These are phyloP conservation scores for Geotrupes spiniger DNA, from an alignment of 2,888 invertebrate species.

Conservation along the genomic window DNA sequence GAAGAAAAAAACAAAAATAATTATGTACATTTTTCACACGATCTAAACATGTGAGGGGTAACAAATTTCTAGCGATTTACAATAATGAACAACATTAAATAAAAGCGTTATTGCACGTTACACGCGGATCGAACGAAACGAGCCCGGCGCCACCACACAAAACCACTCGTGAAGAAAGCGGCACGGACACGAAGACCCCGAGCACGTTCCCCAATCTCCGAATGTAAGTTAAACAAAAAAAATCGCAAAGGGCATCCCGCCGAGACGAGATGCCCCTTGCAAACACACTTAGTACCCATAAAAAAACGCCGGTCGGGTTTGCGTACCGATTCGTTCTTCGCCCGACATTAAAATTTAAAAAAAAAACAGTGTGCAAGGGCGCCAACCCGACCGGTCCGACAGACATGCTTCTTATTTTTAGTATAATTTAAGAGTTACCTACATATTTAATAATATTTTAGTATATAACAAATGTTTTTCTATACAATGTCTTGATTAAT, in stretches of 20 bases:
- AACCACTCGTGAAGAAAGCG: too few species aligned
- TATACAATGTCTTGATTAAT: slow-evolving; percentile 20
- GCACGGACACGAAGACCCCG: too few species aligned
- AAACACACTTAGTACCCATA: slow-evolving; percentile 28
- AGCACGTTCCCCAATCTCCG: slow-evolving; percentile 14
- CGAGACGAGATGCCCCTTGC: slow-evolving; percentile 26
- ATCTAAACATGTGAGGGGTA: slow-evolving; percentile 14
- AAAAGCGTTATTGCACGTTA: slow-evolving; percentile 45
- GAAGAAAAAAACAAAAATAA: slow-evolving; percentile 11
- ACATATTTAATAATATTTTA: slow-evolving; percentile 32
- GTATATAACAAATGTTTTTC: slow-evolving; percentile 32
- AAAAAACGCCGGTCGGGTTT: slow-evolving; percentile 12
- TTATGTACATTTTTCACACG: slow-evolving; percentile 16
- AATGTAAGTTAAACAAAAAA: slow-evolving; percentile 25
- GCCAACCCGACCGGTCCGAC: slow-evolving; percentile 24
- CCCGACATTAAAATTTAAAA: slow-evolving; percentile 7
- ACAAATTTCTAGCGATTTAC: slow-evolving; percentile 38
- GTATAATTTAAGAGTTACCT: slow-evolving; percentile 34
- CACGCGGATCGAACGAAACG: slow-evolving; percentile 26
- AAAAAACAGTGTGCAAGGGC: slow-evolving; percentile 9
- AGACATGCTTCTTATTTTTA: slow-evolving; percentile 14
- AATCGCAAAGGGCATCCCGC: slow-evolving; percentile 25
- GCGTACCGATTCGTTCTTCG: background rate
- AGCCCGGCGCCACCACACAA: slow-evolving; percentile 6
- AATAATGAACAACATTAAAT: slow-evolving; percentile 45